Conservation (phyloP, 2,888 invertebrate species). For the Steinernema hermaphroditum region DNA sequence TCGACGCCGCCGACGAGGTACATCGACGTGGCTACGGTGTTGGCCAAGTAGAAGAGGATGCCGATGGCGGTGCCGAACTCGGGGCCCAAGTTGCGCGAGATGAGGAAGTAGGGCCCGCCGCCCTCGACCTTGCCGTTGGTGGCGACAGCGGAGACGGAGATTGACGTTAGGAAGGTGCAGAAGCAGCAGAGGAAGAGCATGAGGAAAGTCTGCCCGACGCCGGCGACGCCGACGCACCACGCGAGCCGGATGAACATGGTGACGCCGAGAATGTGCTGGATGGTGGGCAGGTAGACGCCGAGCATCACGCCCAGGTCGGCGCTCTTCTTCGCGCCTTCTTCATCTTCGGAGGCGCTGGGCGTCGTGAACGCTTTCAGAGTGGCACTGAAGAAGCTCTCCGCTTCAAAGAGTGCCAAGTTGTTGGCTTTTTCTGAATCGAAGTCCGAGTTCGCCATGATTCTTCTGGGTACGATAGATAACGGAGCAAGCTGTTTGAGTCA, state of each 20-base stretch:
- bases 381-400: conserved; percentile 52
- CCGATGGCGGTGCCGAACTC: conserved; percentile 99
- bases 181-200: conserved; percentile 80
- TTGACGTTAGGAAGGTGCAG: conserved; percentile 73
- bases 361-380: conserved; percentile 63
- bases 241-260: conserved; percentile 97
- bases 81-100: conserved; percentile 84
- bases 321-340: conserved; percentile 65
- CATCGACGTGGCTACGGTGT: conserved; percentile 96
- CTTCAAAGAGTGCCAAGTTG: conserved; percentile 62
- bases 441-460: neutral
- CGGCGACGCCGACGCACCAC: conserved; percentile 93
- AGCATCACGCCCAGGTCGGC: conserved; percentile 96
- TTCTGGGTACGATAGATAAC: no score
- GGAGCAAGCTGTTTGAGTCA: no score
- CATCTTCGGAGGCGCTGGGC: conserved; percentile 64
- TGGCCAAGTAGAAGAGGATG: conserved; percentile 96
- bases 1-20: conserved; percentile 83
- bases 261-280: conserved; percentile 99
- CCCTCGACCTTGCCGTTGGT: conserved; percentile 95
- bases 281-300: conserved; percentile 96
- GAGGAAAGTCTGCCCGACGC: conserved; percentile 87
- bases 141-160: conserved; percentile 98
- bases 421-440: conserved; percentile 1
- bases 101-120: conserved; percentile 99